Conservation (phyloP, 2,113 vertebrate species). For the Rhynchopsitta pachyrhyncha region DNA sequence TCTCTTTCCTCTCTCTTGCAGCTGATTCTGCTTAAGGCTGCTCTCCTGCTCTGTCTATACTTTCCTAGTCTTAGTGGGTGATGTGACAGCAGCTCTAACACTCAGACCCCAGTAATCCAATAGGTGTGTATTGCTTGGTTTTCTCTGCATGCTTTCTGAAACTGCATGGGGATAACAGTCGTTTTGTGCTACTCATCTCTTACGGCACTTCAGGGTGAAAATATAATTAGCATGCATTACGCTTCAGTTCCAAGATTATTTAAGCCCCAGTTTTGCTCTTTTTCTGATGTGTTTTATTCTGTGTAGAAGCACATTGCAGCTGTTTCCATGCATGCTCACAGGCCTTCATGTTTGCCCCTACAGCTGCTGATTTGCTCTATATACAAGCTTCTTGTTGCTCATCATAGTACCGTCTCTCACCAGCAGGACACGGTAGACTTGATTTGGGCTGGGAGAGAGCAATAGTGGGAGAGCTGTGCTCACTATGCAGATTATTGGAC, state of each 20-base stretch:
- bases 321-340: not conserved
- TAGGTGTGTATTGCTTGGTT: slow-evolving; percentile 81
- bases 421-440: not conserved
- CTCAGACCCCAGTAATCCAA: slow-evolving; percentile 67
- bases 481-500: not conserved
- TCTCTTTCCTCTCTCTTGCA: slow-evolving; percentile 62
- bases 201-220: not conserved
- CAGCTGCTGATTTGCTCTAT: not conserved
- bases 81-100: slow-evolving; percentile 83
- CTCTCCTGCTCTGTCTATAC: slow-evolving; percentile 61
- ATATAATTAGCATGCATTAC: not conserved
- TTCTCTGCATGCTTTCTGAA: slow-evolving; percentile 38
- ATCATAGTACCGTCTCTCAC: not conserved
- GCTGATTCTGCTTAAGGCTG: slow-evolving; percentile 70
- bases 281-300: not conserved
- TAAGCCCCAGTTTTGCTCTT: not conserved
- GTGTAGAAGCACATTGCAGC: not conserved
- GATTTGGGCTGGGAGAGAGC: not conserved
- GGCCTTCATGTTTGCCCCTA: not conserved
- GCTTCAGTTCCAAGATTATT: not conserved
- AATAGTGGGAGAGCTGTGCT: not conserved
- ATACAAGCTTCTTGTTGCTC: not conserved
- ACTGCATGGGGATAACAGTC: slow-evolving; percentile 4
- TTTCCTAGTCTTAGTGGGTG: slow-evolving; percentile 72
- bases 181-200: not conserved